Evolutionary conservation across 92 coral and sea anemone genomes (phyloP), one percentile per base, ranked within the genome.

Genomic region (Epizoanthus rinbou): DNA sequence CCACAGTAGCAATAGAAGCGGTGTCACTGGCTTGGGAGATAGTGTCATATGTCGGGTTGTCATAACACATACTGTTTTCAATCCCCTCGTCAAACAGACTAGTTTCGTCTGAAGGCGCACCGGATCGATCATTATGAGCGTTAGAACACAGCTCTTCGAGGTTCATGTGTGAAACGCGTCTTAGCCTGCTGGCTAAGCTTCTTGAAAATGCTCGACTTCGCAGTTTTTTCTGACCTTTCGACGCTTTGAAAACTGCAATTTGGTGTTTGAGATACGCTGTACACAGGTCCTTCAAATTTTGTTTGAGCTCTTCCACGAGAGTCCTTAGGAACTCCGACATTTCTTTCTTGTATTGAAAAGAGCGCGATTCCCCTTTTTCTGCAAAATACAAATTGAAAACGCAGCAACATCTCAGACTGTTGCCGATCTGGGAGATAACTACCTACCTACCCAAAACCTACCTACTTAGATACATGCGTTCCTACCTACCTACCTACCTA

Each of bases 301-400:
- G 22, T 41, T 60, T 10, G 2, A 78, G 45, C 6, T 78, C 58
- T 11, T 78, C 82, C 71, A 78, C 33, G 13, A 78, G 70, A 62
- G 17, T 33, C 14, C 23, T 62, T 21, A 52, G 23, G 41, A 78
- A 19, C 57, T 63, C 71, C 57, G 65, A 33, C 6, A 78, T 39
- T 78, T 78, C 39, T 62, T 62, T 37, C 82, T 78, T 78, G 71
- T 78, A 52, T 35, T 78, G 82, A 78, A 60, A 78, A 41, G 33
- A 59, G 37, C 16, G 23, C 21, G 21, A 41, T 41, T 62, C 58
- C 16, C 39, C 13, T 5, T 75, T 19, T 75, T 73, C 79, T 74
- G 64, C 57, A 41, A 76, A 72, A 45, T 19, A 72, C 31, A 72
- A 75, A 21, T 56, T 53, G 5, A 60, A 57, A 50, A 50, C 50